Percentiles rank a stretch among this genome's conserved stretches.
Conservation (phyloP, 2,888 invertebrate genomes). For the Epinotia nisella region DNA sequence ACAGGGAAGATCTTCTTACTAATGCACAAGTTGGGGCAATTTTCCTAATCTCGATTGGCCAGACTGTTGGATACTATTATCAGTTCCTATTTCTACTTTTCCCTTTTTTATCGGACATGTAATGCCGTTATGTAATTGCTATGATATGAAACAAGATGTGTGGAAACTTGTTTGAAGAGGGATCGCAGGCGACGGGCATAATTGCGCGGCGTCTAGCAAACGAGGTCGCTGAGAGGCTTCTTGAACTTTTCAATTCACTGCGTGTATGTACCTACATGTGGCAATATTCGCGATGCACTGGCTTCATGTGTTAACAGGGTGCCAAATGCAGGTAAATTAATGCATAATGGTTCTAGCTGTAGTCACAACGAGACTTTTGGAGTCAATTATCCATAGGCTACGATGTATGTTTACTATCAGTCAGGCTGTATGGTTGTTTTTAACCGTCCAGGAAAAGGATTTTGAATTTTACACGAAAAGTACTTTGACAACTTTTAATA, state of each 20-base stretch:
- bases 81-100: too few species aligned
- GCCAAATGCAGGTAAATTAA: neutral
- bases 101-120: too few species aligned
- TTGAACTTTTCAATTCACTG: constrained; percentile 56
- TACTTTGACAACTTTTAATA: too few species aligned
- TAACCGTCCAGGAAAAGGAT: too few species aligned
- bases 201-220: constrained; percentile 63
- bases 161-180: constrained; percentile 31
- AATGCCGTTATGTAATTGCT: too few species aligned
- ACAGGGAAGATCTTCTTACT: too few species aligned
- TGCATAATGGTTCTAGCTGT: neutral
- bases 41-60: too few species aligned
- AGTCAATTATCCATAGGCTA: too few species aligned
- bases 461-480: too few species aligned
- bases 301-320: neutral
- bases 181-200: constrained; percentile 61
- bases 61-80: neutral
- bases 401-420: neutral
- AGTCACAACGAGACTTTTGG: too few species aligned
- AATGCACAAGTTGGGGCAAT: too few species aligned
- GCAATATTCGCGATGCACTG: constrained; percentile 2
- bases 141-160: neutral
- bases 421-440: too few species aligned
- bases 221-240: constrained; percentile 60
- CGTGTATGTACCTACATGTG: constrained; percentile 1